These are phyloP conservation scores for Zaprionus vittiger DNA, from an alignment of 1,140 invertebrate genomes.

Conservation along the genomic window DNA sequence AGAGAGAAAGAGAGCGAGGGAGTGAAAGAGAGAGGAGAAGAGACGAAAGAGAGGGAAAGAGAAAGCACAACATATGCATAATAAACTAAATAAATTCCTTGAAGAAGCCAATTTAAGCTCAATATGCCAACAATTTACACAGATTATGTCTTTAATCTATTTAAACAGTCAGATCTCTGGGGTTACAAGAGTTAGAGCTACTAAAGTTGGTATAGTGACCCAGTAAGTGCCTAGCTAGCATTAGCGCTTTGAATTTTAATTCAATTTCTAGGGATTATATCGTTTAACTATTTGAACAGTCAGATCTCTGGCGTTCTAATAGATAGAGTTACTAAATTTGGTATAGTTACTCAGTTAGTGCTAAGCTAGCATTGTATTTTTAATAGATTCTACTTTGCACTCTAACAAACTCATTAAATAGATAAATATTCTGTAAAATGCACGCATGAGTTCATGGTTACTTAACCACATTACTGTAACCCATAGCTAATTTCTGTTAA, in stretches of 20 bases:
- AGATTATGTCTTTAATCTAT: neutral
- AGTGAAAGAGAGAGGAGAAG: neutral
- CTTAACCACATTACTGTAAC: too few species aligned
- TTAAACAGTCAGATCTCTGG: neutral
- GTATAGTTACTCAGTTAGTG: neutral
- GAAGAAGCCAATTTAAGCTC: neutral
- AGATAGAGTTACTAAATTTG: neutral
- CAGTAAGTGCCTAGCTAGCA: neutral
- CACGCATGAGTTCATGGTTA: too few species aligned
- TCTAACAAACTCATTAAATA: neutral
- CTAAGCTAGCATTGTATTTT: neutral
- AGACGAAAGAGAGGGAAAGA: neutral
- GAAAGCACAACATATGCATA: neutral
- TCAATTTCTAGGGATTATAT: neutral
- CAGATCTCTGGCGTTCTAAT: neutral
- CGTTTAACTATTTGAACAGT: neutral
- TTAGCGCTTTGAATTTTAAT: too few species aligned
- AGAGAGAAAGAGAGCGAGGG: neutral
- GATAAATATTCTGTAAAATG: neutral
- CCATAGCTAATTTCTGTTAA: neutral
- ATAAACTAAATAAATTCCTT: neutral
- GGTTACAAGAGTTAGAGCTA: neutral
- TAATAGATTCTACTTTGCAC: neutral
- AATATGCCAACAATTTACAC: neutral
- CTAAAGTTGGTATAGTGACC: neutral